Base-by-base conservation (phyloP, 37 sponge, comb jelly and placozoan species). In the Geodia barretti region DNA sequence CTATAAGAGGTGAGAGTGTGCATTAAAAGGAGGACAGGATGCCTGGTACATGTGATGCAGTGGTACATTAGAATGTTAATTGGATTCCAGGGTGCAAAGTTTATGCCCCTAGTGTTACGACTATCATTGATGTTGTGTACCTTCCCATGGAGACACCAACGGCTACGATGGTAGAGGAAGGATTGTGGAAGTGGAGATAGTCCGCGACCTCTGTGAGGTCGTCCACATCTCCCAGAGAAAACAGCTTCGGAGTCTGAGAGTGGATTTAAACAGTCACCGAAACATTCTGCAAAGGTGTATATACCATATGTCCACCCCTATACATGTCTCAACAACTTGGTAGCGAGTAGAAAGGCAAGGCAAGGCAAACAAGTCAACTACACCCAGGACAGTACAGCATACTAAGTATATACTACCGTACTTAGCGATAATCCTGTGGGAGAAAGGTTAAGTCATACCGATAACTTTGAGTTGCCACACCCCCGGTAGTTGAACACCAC, bases 401-500 rank as follows among this genome's bases (percentile, higher is more conserved):
- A 54, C 60, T 0, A 29, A 30, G 9, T n/a, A n/a, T n/a, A n/a
- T n/a, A n/a, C n/a, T n/a, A n/a, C n/a, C n/a, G n/a, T n/a, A n/a
- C n/a, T n/a, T n/a, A n/a, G n/a, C n/a, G n/a, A n/a, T n/a, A n/a
- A n/a, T n/a, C n/a, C n/a, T n/a, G n/a, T n/a, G n/a, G n/a, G n/a
- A n/a, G n/a, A n/a, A n/a, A n/a, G n/a, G n/a, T n/a, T n/a, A n/a
- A n/a, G n/a, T 76, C 90, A 75, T 74, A 89, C 85, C 0, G 86
- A 77, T 26, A 90, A 74, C 36, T 61, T 85, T 30, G 91, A 70
- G 26, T 70, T 35, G 29, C 91, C 91, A 78, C 86, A 80, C 1
- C 91, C 91, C 73, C 91, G 76, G 72, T 90, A 90, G 77, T 90
- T 90, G 61, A 81, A 82, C 40, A 90, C 86, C 1, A 90, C 91